Base-by-base conservation (phyloP, 1,140 invertebrate species). In the Megalonaias nervosa region DNA sequence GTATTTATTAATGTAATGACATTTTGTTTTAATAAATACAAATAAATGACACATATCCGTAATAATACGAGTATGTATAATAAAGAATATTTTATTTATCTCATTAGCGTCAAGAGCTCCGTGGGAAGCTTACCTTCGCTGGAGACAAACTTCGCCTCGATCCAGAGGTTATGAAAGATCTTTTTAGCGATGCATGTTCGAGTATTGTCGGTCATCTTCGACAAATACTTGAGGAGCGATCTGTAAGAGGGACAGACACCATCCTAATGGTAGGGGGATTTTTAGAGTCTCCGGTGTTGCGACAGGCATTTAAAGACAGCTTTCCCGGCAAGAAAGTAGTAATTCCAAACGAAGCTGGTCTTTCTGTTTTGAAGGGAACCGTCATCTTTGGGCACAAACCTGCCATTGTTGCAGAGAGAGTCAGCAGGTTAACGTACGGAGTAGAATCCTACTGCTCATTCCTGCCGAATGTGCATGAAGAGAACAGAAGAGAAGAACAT, bases 221-320 rank as follows among this genome's bases (percentile, higher is more conserved):
- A 31, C 1, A 61, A 13, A 15, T 75, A 4, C 21, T 75, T 2
- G 21, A 9, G 38, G 23, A 68, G 23, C 2, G 11, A 6, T 55
- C 60, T 2, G 60, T 75, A n/a, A 58, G 61, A 31, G 23, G 13
- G 5, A n/a, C 56, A 11, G 1, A 48, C 16, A 59, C 17, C 4
- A 68, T 81, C 17, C 55, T 81, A 14, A 23, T 81, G 19, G 79
- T 81, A 26, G 79, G 79, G 38, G 79, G 79, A 5, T 80, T 76
- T 64, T 74, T 68, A 4, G 74, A 76, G 61, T 80, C 68, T 38
- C 23, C 69, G 31, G 56, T 80, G 15, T n/a, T 80, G 19, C 58
- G 59, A 21, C 16, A 67, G 4, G 65, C 21, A 23, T 62, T 80
- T 48, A 48, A 31, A 65, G n/a, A 65, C 5, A 13, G n/a, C 4